A percentile compares a stretch with the other conserved stretches of the same genome.
Evolutionary conservation across 2,797 vertebrate genomes (phyloP).

Genomic region (Enteromius viviparus): DNA sequence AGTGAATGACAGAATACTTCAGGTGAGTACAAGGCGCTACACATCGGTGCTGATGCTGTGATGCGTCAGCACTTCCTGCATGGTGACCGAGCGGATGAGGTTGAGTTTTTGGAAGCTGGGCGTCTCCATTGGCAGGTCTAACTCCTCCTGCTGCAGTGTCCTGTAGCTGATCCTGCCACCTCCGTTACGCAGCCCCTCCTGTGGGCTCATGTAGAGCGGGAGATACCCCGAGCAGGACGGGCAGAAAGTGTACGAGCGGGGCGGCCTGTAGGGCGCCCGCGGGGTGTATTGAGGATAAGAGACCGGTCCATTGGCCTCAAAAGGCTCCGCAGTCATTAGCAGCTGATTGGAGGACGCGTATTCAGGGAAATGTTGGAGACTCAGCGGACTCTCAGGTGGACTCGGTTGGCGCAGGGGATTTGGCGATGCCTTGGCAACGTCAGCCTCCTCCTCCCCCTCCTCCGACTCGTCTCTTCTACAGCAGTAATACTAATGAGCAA

Average conservation of each 20-base stretch:
- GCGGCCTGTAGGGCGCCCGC: slow-evolving; percentile 73
- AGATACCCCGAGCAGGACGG: slow-evolving; percentile 84
- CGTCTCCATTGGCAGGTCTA: slow-evolving; percentile 78
- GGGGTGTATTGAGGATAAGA: slow-evolving; percentile 78
- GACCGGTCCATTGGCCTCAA: slow-evolving; percentile 83
- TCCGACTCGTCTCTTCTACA: slow-evolving; percentile 91
- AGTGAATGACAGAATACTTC: neutral
- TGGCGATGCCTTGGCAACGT: slow-evolving; percentile 58
- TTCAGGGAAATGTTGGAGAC: slow-evolving; percentile 64
- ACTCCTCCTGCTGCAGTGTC: slow-evolving; percentile 85
- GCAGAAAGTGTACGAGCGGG: slow-evolving; percentile 82
- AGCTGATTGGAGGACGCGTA: slow-evolving; percentile 67
- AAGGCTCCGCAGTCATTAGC: slow-evolving; percentile 79
- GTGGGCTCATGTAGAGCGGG: slow-evolving; percentile 87
- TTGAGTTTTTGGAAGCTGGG: slow-evolving; percentile 84
- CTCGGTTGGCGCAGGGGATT: slow-evolving; percentile 61
- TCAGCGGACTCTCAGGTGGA: slow-evolving; percentile 65
- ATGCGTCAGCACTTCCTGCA: slow-evolving; percentile 88
- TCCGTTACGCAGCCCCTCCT: slow-evolving; percentile 84
- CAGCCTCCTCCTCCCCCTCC: slow-evolving; percentile 83
- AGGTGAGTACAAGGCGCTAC: slow-evolving; percentile 61
- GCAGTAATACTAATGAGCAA: slow-evolving; percentile 89
- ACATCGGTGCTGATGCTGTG: slow-evolving; percentile 93
- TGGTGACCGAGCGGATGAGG: slow-evolving; percentile 86
- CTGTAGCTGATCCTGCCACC: slow-evolving; percentile 84